These are phyloP conservation scores for Ceyx margarethae DNA, from an alignment of 2,113 vertebrate species.

Conservation along the genomic window DNA sequence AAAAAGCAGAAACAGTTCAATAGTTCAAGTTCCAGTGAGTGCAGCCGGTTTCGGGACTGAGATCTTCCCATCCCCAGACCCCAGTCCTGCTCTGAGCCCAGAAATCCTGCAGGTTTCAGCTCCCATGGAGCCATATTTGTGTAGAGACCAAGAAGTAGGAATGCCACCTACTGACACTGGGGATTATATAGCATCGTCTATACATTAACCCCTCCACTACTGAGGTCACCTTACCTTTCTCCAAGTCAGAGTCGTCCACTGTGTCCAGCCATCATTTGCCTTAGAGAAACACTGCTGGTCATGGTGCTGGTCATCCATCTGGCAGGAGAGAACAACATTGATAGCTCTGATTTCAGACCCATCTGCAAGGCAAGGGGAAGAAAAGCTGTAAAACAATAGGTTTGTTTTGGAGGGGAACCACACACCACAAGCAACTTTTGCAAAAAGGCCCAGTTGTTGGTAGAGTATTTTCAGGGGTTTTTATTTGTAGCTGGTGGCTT, in stretches of 20 bases:
- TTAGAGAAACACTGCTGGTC: not conserved
- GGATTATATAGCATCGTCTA: not conserved
- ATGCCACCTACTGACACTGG: not conserved
- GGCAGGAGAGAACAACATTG: not conserved
- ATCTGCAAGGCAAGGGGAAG: not conserved
- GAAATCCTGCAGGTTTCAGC: not conserved
- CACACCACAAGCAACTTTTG: not conserved
- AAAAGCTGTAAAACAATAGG: not conserved
- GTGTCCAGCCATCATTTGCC: not conserved
- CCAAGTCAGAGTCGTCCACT: not conserved
- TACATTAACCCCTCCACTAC: not conserved
- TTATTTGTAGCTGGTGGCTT: not conserved
- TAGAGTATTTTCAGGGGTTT: not conserved
- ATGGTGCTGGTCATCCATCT: not conserved
- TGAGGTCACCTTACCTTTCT: not conserved
- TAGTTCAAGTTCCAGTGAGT: not conserved
- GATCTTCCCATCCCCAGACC: not conserved
- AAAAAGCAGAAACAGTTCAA: not conserved
- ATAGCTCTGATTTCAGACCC: not conserved
- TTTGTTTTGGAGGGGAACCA: not conserved
- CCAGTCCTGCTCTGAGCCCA: not conserved
- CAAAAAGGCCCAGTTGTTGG: accelerated
- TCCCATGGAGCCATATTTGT: not conserved
- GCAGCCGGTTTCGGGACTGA: not conserved
- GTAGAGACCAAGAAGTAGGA: not conserved